Evolutionary conservation across 2,797 vertebrate genomes (phyloP).

Genomic region (Valencia hispanica): DNA sequence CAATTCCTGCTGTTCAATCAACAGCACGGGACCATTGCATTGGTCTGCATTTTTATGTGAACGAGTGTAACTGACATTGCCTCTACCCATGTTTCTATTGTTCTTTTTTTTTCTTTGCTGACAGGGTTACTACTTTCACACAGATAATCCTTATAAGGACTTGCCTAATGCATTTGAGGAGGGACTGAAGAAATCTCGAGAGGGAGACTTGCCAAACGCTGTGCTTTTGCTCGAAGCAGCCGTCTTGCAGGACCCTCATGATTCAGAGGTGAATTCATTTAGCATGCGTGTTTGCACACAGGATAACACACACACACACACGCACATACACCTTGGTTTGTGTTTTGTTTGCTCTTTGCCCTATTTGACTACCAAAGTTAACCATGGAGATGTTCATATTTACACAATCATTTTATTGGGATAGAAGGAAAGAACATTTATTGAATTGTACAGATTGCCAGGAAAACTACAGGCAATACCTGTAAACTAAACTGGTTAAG

Average conservation of each 20-base stretch:
- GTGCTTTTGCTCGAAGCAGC: slow-evolving; percentile 95
- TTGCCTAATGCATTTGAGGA: slow-evolving; percentile 95
- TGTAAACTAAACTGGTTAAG: slow-evolving; percentile 7
- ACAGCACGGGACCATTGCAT: slow-evolving; percentile 32
- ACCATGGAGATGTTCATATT: background rate
- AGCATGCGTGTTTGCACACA: slow-evolving; percentile 14
- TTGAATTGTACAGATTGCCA: background rate
- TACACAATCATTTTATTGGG: slow-evolving; percentile 1
- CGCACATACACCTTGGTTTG: background rate
- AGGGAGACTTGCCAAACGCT: slow-evolving; percentile 93
- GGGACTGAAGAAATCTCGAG: slow-evolving; percentile 90
- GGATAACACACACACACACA: background rate
- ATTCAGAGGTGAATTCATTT: slow-evolving; percentile 89
- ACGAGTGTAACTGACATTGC: slow-evolving; percentile 56
- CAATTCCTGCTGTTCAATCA: slow-evolving; percentile 56
- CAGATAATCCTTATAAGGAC: slow-evolving; percentile 98
- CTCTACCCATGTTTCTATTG: slow-evolving; percentile 46
- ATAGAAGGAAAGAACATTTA: slow-evolving; percentile 4
- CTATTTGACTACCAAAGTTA: slow-evolving; percentile 2
- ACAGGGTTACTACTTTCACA: slow-evolving; percentile 99
- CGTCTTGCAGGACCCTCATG: slow-evolving; percentile 94
- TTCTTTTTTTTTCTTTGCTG: slow-evolving; percentile 50
- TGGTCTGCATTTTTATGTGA: slow-evolving; percentile 44
- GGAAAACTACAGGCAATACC: slow-evolving; percentile 4
- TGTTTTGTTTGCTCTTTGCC: background rate